Evolutionary conservation across 1,140 invertebrate genomes (phyloP).

Genomic region (Plutomurus gul): DNA sequence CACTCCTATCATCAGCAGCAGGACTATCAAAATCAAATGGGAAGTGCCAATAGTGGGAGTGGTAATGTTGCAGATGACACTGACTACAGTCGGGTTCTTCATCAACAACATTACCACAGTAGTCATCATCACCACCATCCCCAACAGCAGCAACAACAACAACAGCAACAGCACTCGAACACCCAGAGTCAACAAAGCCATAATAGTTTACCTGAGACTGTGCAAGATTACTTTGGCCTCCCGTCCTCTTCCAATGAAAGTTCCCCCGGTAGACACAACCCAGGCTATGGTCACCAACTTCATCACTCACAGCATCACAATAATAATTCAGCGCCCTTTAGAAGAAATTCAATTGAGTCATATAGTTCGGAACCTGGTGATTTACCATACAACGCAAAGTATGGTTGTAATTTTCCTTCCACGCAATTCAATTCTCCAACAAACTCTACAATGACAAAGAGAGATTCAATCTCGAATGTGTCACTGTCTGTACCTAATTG

Average conservation of each 20-base stretch:
- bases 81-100: constrained; percentile 15
- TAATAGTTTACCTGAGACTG: constrained; percentile 14
- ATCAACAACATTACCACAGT: neutral
- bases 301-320: constrained; percentile 22
- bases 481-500: constrained; percentile 30
- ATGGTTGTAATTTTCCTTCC: constrained; percentile 33
- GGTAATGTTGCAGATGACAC: neutral
- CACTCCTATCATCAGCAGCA: constrained; percentile 29
- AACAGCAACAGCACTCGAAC: constrained; percentile 24
- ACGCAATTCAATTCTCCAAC: neutral
- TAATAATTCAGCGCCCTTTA: constrained; percentile 33
- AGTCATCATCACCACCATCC: constrained; percentile 25
- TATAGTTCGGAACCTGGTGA: constrained; percentile 48
- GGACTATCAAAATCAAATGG: constrained; percentile 35
- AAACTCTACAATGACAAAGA: neutral
- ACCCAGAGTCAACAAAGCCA: constrained; percentile 9
- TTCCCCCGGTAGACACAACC: constrained; percentile 11
- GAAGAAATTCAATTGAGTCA: constrained; percentile 53
- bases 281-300: neutral
- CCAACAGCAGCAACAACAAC: constrained; percentile 27
- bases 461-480: constrained; percentile 28
- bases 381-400: constrained; percentile 39
- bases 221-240: constrained; percentile 19
- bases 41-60: constrained; percentile 14
- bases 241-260: neutral